Conservation (phyloP, 2,797 vertebrate species). For the Hippocampus kuda region DNA sequence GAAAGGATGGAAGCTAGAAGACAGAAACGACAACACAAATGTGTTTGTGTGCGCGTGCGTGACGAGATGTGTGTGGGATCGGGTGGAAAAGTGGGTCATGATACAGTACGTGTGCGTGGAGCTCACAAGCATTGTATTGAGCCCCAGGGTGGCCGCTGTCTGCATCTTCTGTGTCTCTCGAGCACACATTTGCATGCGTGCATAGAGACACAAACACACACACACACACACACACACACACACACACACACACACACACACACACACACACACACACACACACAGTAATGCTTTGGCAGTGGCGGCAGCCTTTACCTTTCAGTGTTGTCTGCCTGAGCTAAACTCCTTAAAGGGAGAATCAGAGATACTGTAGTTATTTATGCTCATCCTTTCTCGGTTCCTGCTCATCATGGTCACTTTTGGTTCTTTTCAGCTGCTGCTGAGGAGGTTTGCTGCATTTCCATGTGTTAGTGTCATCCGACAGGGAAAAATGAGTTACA, state of each 20-base stretch:
- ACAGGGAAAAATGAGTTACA: not conserved
- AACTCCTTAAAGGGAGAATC: slow-evolving; percentile 25
- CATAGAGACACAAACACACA: slow-evolving; percentile 14
- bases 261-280: slow-evolving; percentile 8
- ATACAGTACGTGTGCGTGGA: slow-evolving; percentile 50
- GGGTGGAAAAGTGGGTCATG: slow-evolving; percentile 57
- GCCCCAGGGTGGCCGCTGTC: slow-evolving; percentile 48
- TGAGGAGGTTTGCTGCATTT: slow-evolving; percentile 10
- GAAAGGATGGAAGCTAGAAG: slow-evolving; percentile 41
- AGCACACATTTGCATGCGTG: slow-evolving; percentile 12
- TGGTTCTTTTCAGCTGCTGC: not conserved
- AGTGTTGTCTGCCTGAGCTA: slow-evolving; percentile 32
- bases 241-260: no score
- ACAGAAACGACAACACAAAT: slow-evolving; percentile 44
- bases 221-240: not conserved
- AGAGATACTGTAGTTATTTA: slow-evolving; percentile 10
- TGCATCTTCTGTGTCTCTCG: slow-evolving; percentile 30
- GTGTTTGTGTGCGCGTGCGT: slow-evolving; percentile 5
- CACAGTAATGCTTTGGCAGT: slow-evolving; percentile 10
- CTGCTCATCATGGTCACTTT: slow-evolving; percentile 7
- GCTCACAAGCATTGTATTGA: slow-evolving; percentile 51
- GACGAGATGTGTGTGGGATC: slow-evolving; percentile 23
- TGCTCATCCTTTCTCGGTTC: slow-evolving; percentile 25
- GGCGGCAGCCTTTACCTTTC: slow-evolving; percentile 23
- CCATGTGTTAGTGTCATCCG: not conserved